These are phyloP conservation scores for Brachyhypopomus occidentalis DNA, from an alignment of 2,113 vertebrate genomes.

Conservation along the genomic window DNA sequence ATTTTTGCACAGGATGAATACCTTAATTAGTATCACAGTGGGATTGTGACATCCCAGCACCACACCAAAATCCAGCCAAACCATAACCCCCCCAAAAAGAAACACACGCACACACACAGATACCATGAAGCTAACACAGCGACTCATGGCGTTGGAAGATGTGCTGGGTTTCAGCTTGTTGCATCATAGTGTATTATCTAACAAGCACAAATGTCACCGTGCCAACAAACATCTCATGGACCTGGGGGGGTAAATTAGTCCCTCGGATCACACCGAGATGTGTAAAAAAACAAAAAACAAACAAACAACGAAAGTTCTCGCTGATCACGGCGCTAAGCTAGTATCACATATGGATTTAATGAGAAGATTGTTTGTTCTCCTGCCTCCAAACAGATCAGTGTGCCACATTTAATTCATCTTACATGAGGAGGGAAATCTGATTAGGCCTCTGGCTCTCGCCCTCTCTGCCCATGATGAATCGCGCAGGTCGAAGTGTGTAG, in stretches of 20 bases:
- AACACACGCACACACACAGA: conserved; percentile 48
- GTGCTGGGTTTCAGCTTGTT: conserved; percentile 71
- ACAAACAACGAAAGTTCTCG: conserved; percentile 14
- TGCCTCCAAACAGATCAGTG: conserved; percentile 51
- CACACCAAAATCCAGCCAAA: conserved; percentile 46
- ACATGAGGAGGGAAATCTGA: conserved; percentile 64
- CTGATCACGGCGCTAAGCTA: conserved; percentile 54
- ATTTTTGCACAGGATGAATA: conserved; percentile 63
- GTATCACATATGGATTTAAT: conserved; percentile 61
- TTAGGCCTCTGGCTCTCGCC: conserved; percentile 65
- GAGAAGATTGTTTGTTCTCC: conserved; percentile 60
- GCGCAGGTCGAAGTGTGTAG: conserved; percentile 63
- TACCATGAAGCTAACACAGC: conserved; percentile 62
- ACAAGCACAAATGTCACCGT: conserved; percentile 75
- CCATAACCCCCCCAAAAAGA: conserved; percentile 25
- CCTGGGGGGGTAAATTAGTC: conserved; percentile 74
- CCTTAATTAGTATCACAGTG: conserved; percentile 77
- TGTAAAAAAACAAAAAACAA: conserved; percentile 55
- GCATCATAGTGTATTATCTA: conserved; percentile 77
- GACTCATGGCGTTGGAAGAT: conserved; percentile 61
- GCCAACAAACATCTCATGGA: conserved; percentile 73
- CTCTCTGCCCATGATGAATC: conserved; percentile 73
- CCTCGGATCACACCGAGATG: conserved; percentile 63
- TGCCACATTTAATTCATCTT: conserved; percentile 66
- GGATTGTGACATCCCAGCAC: conserved; percentile 57